A percentile compares a stretch with the other conserved stretches of the same genome.
phyloP scores from a whole-genome alignment of 2,888 invertebrate species.

The Phorcus lineatus region DNA sequence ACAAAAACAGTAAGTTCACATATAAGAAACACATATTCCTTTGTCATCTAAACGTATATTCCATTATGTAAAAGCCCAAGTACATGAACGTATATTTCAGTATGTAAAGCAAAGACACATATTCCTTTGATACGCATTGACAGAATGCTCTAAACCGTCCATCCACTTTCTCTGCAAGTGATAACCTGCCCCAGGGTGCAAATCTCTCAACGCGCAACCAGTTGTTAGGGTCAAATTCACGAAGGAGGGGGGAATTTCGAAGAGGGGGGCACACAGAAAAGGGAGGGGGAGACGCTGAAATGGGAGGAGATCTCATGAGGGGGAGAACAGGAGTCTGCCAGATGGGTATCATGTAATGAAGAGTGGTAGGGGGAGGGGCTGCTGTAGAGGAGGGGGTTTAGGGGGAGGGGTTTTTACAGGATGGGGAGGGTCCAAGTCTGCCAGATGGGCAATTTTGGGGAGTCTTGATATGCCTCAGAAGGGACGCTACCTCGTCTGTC shows the following conservation, averaged over 20 bases:
- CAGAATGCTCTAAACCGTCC: neutral
- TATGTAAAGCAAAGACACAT: too few species aligned
- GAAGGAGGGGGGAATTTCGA: neutral
- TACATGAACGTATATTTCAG: too few species aligned
- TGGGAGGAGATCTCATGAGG: neutral
- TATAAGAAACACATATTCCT: too few species aligned
- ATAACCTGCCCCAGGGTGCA: neutral
- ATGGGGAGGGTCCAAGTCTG: neutral
- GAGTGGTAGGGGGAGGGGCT: neutral
- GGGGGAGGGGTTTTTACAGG: neutral
- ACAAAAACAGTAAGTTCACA: too few species aligned
- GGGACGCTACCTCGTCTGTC: conserved; percentile 3
- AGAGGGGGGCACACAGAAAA: neutral
- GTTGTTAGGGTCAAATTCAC: neutral
- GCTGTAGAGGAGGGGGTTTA: neutral
- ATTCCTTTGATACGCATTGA: neutral
- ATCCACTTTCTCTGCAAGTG: neutral
- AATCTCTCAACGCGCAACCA: neutral
- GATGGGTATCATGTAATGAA: neutral
- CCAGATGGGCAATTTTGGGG: neutral
- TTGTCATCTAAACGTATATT: too few species aligned
- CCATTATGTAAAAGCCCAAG: too few species aligned
- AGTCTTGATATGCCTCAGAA: neutral
- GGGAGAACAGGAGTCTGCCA: neutral
- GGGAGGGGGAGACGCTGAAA: neutral